Evolutionary conservation across 1,140 invertebrate species (phyloP), one percentile per base, ranked within the genome.

Genomic region (Metaphire vulgaris): DNA sequence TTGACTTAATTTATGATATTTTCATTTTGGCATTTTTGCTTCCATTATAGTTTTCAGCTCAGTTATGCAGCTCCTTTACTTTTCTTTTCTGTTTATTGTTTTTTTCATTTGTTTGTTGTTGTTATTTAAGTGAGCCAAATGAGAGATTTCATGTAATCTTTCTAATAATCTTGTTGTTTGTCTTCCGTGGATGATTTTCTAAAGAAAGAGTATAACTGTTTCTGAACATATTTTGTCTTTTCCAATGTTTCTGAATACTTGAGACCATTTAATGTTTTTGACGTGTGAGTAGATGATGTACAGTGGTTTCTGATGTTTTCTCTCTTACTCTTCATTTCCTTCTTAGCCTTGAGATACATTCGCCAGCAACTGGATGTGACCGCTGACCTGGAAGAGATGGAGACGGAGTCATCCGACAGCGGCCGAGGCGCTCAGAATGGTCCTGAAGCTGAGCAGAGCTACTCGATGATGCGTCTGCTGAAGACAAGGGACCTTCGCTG

Each of bases 331-430:
- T 29, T 21, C n/a, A 14, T 32, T 32, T 31, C 14, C 66, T 64
- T 72, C 75, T 14, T 77, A 84, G 84, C 81, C 1, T 72, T 85
- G 72, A 74, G 71, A 41, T 80, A 76, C n/a, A 75, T 84, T 2
- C 75, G 84, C 76, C 80, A 82, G 15, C 75, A 79, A 56, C 74
- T 79, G 12, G 80, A 83, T 73, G 82, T 84, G 1, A 79, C 80
- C 1, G 80, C 80, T 66, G 85, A 85, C 72, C 80, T 85, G 32
- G 82, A 85, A 68, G 83, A 84, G 79, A 85, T 85, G 83, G 80
- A 81, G 32, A 74, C 81, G 6, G 77, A 78, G 64, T 41, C 29
- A 14, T 0, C 29, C 15, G 70, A 73, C 33, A 28, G 41, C 21
- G 21, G 41, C 21, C 6, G 41, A 1, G 28, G 0, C 2, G n/a